phyloP scores from a whole-genome alignment of 2,113 vertebrate genomes.

The Nestor notabilis region DNA sequence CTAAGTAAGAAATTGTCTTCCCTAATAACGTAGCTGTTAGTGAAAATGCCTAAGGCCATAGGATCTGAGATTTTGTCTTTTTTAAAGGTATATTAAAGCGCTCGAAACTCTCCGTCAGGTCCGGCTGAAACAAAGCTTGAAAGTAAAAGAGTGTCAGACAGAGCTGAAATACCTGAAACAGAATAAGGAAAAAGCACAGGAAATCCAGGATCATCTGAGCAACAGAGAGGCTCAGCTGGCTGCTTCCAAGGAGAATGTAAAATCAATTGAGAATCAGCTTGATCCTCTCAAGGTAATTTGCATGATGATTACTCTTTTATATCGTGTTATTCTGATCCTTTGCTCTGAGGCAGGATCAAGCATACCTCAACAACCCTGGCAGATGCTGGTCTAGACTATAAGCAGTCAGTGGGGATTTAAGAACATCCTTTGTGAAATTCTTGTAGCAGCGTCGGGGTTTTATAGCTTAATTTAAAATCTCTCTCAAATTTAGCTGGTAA shows the following conservation, averaged over 20 bases:
- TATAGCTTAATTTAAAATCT: not conserved
- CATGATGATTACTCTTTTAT: rapidly evolving
- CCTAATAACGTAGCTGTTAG: not conserved
- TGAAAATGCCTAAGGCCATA: not conserved
- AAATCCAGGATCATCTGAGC: conserved; percentile 83
- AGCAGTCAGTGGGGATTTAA: not conserved
- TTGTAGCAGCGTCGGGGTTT: rapidly evolving
- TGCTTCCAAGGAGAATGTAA: conserved; percentile 87
- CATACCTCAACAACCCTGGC: not conserved
- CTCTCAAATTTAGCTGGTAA: not conserved
- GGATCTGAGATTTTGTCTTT: not conserved
- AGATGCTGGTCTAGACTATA: not conserved
- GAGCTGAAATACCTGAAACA: conserved; percentile 92
- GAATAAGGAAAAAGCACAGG: conserved; percentile 93
- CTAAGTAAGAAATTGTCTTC: not conserved
- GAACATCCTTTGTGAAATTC: not conserved
- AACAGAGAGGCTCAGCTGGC: conserved; percentile 87
- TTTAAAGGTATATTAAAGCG: conserved; percentile 93
- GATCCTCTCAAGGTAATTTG: conserved; percentile 88
- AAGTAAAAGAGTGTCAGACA: conserved; percentile 86
- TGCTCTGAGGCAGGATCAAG: not conserved
- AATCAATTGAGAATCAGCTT: conserved; percentile 86
- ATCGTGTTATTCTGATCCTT: not conserved
- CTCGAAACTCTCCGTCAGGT: conserved; percentile 91
- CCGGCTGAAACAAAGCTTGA: conserved; percentile 81